Percentiles rank a stretch among this genome's conserved stretches.
These are phyloP conservation scores for Cotesia congregata DNA, from an alignment of 2,888 invertebrate species.

Conservation along the genomic window DNA sequence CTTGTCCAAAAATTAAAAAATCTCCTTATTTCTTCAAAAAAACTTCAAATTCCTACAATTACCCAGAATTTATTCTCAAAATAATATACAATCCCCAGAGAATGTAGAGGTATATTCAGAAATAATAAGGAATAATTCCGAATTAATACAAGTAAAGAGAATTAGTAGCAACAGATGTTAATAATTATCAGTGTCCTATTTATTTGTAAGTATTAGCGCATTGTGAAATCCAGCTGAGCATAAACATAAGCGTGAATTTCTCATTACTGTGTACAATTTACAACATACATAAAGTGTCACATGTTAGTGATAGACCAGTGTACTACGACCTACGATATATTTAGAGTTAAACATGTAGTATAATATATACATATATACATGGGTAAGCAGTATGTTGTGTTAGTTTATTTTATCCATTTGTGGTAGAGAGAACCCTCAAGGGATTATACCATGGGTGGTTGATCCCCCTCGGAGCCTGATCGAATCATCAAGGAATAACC, in stretches of 20 bases:
- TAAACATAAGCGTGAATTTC: not conserved
- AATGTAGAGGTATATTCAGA: too few relatives aligned
- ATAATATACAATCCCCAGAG: too few relatives aligned
- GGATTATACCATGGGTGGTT: constrained; percentile 19
- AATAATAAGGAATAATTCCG: too few relatives aligned
- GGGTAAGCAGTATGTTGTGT: not conserved
- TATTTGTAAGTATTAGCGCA: not conserved
- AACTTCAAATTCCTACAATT: too few relatives aligned
- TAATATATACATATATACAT: not conserved
- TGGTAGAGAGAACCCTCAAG: not conserved
- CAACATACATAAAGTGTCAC: not conserved
- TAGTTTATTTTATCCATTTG: constrained; percentile 31
- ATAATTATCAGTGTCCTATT: not conserved
- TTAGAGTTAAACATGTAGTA: not conserved
- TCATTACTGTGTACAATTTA: not conserved
- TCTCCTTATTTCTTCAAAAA: too few relatives aligned
- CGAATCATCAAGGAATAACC: constrained; percentile 41
- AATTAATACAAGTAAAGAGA: not conserved
- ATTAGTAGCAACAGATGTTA: not conserved
- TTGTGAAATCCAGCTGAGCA: not conserved
- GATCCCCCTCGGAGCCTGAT: constrained; percentile 10
- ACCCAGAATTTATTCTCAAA: too few relatives aligned
- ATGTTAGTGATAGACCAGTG: not conserved
- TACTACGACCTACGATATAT: not conserved
- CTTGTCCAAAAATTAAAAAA: too few relatives aligned